Evolutionary conservation across 2,113 vertebrate genomes (phyloP), one percentile per base, ranked within the genome.

Genomic region (Cololabis saira): DNA sequence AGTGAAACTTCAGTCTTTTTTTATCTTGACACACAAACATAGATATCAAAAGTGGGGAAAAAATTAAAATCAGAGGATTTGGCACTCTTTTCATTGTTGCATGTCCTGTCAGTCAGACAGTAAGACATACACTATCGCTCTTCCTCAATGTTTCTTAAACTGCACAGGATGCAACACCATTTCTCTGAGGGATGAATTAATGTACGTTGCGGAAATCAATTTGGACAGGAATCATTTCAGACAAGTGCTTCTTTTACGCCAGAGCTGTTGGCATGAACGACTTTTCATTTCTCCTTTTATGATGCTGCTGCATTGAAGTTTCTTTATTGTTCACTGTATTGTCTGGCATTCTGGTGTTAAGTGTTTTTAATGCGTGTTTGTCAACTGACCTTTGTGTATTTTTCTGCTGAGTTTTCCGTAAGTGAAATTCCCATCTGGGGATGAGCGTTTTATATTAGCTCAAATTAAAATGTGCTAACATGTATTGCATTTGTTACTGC

Each of bases 1-100:
- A 15, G 14, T 16, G 13, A 58, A 74, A 17, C 16, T 53, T 47
- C 16, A 27, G 41, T 66, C 52, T 57, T 51, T 16, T 21, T 64
- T 37, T 19, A 37, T 9, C 33, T 37, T 55, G 22, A 53, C 40
- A 61, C 18, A 21, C 21, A 37, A 21, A 62, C 33, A 24, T 22
- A 4, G 42, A 58, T 24, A 40, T 12, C 4, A 44, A 42, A 42
- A 73, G 41, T 22, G 12, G 27, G 17, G 21, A 41, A 21, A 13
- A 27, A 27, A 27, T 27, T 3, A 27, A 27, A 27, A 27, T 5
- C 24, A 27, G 24, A 27, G 24, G 5, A 5, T 27, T 27, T 27
- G 24, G 5, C 24, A 27, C 53, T 14, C 70, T 37, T 45, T 13
- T 37, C 44, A 44, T 42, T 17, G 9, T 15, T 15, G 33, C 6